Evolutionary conservation across 2,113 vertebrate species (phyloP).

Genomic region (Brienomyrus longianalis): DNA sequence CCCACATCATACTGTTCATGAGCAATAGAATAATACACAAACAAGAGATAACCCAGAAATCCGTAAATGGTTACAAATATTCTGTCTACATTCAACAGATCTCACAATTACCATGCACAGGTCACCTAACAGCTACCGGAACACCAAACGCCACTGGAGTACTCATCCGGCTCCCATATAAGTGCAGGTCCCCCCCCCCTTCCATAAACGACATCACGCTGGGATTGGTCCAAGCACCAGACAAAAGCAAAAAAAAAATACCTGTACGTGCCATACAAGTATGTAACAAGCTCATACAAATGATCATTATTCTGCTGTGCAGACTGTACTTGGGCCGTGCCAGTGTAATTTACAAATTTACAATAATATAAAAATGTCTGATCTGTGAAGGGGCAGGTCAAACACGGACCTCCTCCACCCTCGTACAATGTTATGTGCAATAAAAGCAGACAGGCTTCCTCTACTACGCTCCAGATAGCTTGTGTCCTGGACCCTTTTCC

Average conservation of each 20-base stretch:
- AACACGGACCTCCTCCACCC: not conserved
- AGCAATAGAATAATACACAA: not conserved
- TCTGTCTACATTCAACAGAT: not conserved
- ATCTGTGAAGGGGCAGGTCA: not conserved
- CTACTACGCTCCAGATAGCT: too few relatives aligned
- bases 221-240: not conserved
- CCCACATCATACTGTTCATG: not conserved
- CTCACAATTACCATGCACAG: not conserved
- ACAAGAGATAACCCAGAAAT: not conserved
- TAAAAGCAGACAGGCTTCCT: not conserved
- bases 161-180: too few relatives aligned
- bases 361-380: not conserved
- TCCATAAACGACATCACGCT: not conserved
- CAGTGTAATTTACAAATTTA: not conserved
- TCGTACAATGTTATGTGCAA: not conserved
- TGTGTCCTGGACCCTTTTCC: not conserved
- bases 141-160: not conserved
- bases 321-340: not conserved
- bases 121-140: not conserved
- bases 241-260: not conserved
- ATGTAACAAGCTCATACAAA: not conserved
- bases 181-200: too few relatives aligned
- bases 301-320: not conserved
- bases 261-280: not conserved
- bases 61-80: not conserved